Percentiles rank a stretch among this genome's conserved stretches.
phyloP scores from a whole-genome alignment of 2,888 invertebrate species.

The Pyrgus malvae region DNA sequence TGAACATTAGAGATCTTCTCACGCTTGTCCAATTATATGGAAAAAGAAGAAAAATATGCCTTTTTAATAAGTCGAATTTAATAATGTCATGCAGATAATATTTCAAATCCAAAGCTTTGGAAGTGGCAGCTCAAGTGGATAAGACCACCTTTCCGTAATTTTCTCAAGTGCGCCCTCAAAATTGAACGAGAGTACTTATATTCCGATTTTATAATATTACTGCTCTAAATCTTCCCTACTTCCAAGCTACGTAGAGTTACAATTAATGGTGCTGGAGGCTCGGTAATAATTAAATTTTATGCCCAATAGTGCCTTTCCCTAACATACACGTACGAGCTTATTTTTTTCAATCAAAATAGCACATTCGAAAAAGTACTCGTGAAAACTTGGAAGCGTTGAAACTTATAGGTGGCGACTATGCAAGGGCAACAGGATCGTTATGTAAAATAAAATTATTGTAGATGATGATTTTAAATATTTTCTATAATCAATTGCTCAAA shows the following conservation, averaged over 20 bases:
- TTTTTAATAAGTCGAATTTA: slow-evolving; percentile 17
- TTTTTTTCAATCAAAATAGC: not conserved
- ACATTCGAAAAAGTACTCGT: not conserved
- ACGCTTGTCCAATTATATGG: not conserved
- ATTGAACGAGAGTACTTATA: slow-evolving; percentile 72
- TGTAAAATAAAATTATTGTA: too few relatives aligned
- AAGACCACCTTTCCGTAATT: slow-evolving; percentile 74
- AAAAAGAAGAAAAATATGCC: not conserved
- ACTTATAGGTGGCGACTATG: too few relatives aligned
- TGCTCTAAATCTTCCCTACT: slow-evolving; percentile 64
- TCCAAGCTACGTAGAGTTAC: slow-evolving; percentile 51
- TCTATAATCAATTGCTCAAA: too few relatives aligned
- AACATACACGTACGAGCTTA: not conserved
- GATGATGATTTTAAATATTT: too few relatives aligned
- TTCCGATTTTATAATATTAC: slow-evolving; percentile 78
- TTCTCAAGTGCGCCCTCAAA: slow-evolving; percentile 71
- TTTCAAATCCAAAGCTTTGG: slow-evolving; percentile 66
- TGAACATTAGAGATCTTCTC: slow-evolving; percentile 9
- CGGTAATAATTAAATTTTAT: slow-evolving; percentile 22
- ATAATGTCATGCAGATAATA: slow-evolving; percentile 61
- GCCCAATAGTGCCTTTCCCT: not conserved
- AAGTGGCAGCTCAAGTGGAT: slow-evolving; percentile 68
- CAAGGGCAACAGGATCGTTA: too few relatives aligned
- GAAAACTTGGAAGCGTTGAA: too few relatives aligned
- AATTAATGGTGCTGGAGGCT: slow-evolving; percentile 47